Evolutionary conservation across 2,797 vertebrate species (phyloP).

Genomic region (Chelmon rostratus): DNA sequence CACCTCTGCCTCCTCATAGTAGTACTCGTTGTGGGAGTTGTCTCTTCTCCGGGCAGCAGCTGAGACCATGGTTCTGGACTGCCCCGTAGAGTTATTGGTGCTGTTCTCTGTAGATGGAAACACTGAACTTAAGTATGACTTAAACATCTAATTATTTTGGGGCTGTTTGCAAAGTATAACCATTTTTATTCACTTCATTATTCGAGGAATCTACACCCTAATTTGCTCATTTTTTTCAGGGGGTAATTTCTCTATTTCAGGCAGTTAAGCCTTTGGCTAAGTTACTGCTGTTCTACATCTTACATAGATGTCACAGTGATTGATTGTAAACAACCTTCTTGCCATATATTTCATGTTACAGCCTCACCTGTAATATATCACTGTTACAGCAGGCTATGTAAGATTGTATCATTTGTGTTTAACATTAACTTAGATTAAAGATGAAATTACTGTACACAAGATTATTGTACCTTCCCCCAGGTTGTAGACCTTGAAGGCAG

Average conservation of each 20-base stretch:
- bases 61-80: slow-evolving; percentile 92
- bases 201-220: background rate
- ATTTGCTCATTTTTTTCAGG: background rate
- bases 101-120: slow-evolving; percentile 86
- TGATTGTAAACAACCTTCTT: background rate
- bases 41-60: slow-evolving; percentile 90
- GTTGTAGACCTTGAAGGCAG: slow-evolving; percentile 96
- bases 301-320: too few species aligned
- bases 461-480: slow-evolving; percentile 90
- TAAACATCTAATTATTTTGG: rapidly evolving
- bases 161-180: background rate
- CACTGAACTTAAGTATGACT: background rate
- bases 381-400: background rate
- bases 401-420: background rate
- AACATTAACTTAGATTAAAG: too few species aligned
- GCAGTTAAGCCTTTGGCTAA: background rate
- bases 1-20: slow-evolving; percentile 96
- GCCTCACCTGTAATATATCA: background rate
- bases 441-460: background rate
- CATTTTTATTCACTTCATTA: background rate
- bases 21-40: slow-evolving; percentile 94
- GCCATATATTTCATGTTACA: background rate
- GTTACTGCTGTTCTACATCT: background rate
- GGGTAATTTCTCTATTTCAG: background rate
- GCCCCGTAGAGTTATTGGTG: slow-evolving; percentile 91